Conservation (phyloP, 2,113 vertebrate species). For the Cygnus buccinator region DNA sequence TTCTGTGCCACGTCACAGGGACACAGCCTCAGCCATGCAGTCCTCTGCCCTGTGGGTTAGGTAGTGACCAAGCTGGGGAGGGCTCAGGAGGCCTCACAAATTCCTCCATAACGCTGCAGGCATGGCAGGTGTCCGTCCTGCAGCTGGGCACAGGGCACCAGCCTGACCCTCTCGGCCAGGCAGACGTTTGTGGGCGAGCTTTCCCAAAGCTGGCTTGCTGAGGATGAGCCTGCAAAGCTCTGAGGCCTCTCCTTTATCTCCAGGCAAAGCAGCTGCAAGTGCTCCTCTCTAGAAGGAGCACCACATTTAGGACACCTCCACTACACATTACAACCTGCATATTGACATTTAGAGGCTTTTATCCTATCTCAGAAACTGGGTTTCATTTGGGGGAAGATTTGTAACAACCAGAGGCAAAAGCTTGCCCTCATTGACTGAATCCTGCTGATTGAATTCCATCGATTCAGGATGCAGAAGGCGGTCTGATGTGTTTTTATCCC, state of each 20-base stretch:
- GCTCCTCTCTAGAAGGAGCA: neutral
- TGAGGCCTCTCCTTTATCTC: neutral
- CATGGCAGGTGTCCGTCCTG: too few relatives aligned
- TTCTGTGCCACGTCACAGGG: neutral
- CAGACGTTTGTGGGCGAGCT: fast-evolving
- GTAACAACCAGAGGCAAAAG: neutral
- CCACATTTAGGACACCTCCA: neutral
- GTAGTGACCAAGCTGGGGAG: neutral
- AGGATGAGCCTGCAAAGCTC: neutral
- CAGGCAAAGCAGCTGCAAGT: neutral
- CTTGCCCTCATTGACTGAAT: neutral
- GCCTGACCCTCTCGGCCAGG: neutral
- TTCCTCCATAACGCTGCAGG: neutral
- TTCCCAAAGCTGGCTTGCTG: neutral
- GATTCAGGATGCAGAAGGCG: neutral
- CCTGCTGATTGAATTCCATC: neutral
- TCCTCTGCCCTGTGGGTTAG: neutral
- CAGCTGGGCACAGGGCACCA: neutral
- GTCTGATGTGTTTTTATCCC: neutral
- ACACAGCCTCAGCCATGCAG: neutral
- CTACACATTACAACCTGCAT: neutral
- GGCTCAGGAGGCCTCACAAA: neutral
- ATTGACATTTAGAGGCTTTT: neutral
- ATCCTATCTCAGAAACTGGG: neutral
- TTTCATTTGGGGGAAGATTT: neutral